Percentiles rank a stretch among this genome's conserved stretches.
phyloP scores from a whole-genome alignment of 1,140 invertebrate species.

The Marisa cornuarietis region DNA sequence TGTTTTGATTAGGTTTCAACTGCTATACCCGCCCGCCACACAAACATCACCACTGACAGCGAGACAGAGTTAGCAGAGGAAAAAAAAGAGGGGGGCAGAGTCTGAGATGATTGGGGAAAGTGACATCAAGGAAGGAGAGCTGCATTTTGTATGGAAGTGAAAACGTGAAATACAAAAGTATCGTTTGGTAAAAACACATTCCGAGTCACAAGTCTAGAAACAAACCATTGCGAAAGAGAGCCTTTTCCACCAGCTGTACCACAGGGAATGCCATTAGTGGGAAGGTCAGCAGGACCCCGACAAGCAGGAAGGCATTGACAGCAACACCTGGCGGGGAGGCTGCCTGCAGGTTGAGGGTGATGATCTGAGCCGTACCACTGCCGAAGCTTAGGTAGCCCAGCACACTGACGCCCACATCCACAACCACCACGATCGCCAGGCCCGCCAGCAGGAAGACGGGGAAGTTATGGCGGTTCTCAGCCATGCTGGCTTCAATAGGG shows the following conservation, averaged over 20 bases:
- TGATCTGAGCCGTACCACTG: slow-evolving; percentile 48
- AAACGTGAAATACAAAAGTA: background rate
- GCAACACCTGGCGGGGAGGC: slow-evolving; percentile 33
- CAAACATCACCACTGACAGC: background rate
- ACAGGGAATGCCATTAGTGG: slow-evolving; percentile 59
- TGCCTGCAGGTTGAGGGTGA: slow-evolving; percentile 49
- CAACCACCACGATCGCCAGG: slow-evolving; percentile 34
- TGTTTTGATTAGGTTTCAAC: too few species aligned
- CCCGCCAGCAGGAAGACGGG: slow-evolving; percentile 46
- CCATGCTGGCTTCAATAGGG: slow-evolving; percentile 61
- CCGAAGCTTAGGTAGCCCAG: slow-evolving; percentile 59
- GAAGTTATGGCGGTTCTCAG: slow-evolving; percentile 58
- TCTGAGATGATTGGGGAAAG: background rate
- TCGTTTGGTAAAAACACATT: background rate
- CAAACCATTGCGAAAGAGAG: slow-evolving; percentile 52
- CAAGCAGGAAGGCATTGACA: slow-evolving; percentile 52
- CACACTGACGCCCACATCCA: slow-evolving; percentile 47
- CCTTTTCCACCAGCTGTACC: slow-evolving; percentile 52
- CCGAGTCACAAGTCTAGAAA: background rate
- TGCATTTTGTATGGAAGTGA: too few species aligned
- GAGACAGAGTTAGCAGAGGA: slow-evolving; percentile 8
- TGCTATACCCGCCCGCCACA: background rate
- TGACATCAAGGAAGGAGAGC: background rate
- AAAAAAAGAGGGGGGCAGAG: background rate
- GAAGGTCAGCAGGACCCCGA: slow-evolving; percentile 56